Conservation (phyloP, 2,797 vertebrate genomes). For the Tangara arthus region DNA sequence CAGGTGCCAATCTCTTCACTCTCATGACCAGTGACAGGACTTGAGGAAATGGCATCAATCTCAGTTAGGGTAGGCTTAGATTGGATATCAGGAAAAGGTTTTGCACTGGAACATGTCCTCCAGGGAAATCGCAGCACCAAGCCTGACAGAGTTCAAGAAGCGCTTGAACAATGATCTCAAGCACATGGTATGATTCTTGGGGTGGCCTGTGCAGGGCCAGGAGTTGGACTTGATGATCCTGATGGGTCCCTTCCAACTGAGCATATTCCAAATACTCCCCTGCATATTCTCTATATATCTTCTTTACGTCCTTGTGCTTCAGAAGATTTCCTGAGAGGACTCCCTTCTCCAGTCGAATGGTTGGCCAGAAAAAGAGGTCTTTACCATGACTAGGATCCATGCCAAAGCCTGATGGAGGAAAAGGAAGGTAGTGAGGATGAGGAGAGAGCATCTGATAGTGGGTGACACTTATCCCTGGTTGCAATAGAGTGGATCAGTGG, state of each 20-base stretch:
- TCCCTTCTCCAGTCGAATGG: background rate
- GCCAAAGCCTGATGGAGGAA: background rate
- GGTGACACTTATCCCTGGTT: background rate
- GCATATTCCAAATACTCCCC: background rate
- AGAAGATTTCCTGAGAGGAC: background rate
- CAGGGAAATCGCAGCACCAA: background rate
- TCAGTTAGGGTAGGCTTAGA: background rate
- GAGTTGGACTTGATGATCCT: background rate
- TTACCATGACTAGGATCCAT: background rate
- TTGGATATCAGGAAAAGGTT: background rate
- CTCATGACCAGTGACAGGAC: background rate
- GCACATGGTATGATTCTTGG: background rate
- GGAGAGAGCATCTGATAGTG: background rate
- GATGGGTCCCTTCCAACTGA: background rate
- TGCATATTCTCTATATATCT: fast-evolving
- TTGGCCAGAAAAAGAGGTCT: background rate
- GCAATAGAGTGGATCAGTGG: background rate
- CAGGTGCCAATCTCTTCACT: background rate
- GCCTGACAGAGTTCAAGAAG: background rate
- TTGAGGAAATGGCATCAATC: background rate
- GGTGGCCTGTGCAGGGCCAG: background rate
- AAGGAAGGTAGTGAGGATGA: background rate
- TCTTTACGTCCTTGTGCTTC: background rate
- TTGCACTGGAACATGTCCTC: background rate
- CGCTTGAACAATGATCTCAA: background rate